A percentile compares a stretch with the other conserved stretches of the same genome.
phyloP scores from a whole-genome alignment of 2,113 vertebrate genomes.

The Scomber scombrus region DNA sequence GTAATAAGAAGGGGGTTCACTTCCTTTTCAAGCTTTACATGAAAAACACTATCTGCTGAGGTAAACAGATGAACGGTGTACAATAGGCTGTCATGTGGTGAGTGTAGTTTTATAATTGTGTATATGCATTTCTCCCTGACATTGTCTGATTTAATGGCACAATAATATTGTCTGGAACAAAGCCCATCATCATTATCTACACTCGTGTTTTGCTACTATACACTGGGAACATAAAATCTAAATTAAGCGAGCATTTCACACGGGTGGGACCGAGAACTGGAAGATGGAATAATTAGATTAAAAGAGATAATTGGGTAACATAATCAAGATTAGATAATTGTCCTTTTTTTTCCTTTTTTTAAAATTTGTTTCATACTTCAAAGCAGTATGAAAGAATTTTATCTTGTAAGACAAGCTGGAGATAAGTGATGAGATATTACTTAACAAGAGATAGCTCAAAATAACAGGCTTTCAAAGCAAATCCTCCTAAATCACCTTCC shows the following conservation, averaged over 20 bases:
- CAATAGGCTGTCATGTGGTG: constrained; percentile 38
- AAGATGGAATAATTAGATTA: constrained; percentile 57
- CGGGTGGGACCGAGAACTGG: constrained; percentile 34
- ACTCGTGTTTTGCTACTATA: constrained; percentile 18
- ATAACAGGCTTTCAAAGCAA: constrained; percentile 55
- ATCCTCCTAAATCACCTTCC: constrained; percentile 51
- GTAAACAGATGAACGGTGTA: constrained; percentile 21
- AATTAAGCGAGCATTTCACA: constrained; percentile 47
- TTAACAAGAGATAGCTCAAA: constrained; percentile 46
- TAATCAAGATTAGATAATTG: constrained; percentile 42
- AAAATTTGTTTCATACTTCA: constrained; percentile 34
- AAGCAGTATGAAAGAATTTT: not conserved
- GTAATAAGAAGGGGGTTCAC: not conserved
- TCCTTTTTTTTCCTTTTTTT: constrained; percentile 8
- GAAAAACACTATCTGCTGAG: constrained; percentile 10
- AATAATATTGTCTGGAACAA: constrained; percentile 52
- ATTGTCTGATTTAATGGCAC: constrained; percentile 50
- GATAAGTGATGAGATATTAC: constrained; percentile 45
- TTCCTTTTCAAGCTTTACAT: not conserved
- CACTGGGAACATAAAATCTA: constrained; percentile 42
- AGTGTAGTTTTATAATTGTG: constrained; percentile 32
- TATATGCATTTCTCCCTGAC: not conserved
- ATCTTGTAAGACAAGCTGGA: constrained; percentile 34
- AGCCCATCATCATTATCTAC: constrained; percentile 58
- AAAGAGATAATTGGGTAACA: constrained; percentile 54